Percentiles rank a stretch among this genome's conserved stretches.
phyloP scores from a whole-genome alignment of 2,113 vertebrate genomes.

The Daubentonia madagascariensis region DNA sequence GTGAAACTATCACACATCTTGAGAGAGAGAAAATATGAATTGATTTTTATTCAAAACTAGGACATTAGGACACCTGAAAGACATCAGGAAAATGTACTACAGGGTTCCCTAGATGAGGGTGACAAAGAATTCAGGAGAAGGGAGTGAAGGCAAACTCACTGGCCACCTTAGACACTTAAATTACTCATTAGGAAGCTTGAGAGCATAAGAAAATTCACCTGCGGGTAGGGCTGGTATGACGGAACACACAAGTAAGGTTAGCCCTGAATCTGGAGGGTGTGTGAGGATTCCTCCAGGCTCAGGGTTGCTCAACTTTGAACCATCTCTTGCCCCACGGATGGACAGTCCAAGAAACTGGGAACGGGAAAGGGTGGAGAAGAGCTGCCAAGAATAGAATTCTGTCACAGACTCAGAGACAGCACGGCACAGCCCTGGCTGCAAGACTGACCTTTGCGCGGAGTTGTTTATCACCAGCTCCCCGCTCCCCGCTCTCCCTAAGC shows the following conservation, averaged over 20 bases:
- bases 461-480: neutral
- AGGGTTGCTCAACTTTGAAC: neutral
- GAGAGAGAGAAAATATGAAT: neutral
- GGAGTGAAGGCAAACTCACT: neutral
- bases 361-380: neutral
- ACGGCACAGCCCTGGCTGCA: neutral
- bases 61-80: neutral
- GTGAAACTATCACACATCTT: neutral
- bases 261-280: neutral
- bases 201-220: neutral
- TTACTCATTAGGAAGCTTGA: neutral
- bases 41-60: slow-evolving; percentile 15
- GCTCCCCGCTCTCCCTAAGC: neutral
- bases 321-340: too few relatives aligned
- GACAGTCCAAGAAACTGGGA: neutral
- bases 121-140: neutral
- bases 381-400: neutral
- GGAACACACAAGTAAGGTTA: neutral
- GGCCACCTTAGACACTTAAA: neutral
- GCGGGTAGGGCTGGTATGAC: neutral
- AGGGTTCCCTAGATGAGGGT: neutral
- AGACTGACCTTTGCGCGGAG: neutral
- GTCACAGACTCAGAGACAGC: neutral
- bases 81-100: neutral
- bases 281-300: neutral